Percentiles rank a stretch among this genome's conserved stretches.
These are phyloP conservation scores for Eptatretus atami DNA, from an alignment of 2,797 vertebrate species.

Conservation along the genomic window DNA sequence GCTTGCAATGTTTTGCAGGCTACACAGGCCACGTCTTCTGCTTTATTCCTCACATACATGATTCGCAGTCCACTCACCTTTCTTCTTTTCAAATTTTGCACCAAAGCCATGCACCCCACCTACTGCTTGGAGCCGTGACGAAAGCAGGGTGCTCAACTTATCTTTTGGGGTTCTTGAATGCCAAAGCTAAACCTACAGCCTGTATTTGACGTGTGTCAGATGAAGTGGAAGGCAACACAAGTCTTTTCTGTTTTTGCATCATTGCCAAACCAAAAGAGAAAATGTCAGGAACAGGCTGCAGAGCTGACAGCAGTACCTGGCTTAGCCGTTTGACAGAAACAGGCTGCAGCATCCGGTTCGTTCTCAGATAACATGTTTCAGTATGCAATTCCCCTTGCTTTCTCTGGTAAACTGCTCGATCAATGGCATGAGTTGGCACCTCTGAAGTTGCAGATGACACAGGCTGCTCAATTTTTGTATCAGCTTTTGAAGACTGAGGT, in stretches of 20 bases:
- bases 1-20: conserved; percentile 19
- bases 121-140: background rate
- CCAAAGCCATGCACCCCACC: conserved; percentile 4
- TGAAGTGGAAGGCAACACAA: conserved; percentile 11
- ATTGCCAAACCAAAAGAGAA: conserved; percentile 9
- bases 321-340: conserved; percentile 19
- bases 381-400: conserved; percentile 59
- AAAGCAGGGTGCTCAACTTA: background rate
- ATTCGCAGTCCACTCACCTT: conserved; percentile 37
- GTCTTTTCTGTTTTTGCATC: conserved; percentile 10
- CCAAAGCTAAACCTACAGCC: conserved; percentile 47
- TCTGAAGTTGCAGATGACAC: no score
- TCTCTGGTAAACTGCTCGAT: conserved; percentile 20
- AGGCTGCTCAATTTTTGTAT: no score
- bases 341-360: conserved; percentile 13
- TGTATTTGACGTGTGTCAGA: conserved; percentile 6
- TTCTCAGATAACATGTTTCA: conserved; percentile 26
- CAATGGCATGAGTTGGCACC: conserved; percentile 12
- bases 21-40: conserved; percentile 20
- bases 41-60: conserved; percentile 30
- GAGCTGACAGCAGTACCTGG: conserved; percentile 6
- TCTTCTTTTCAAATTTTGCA: conserved; percentile 25
- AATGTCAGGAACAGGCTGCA: no score
- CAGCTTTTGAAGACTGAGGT: no score
- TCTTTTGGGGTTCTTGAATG: conserved; percentile 25